Conservation (phyloP, 2,113 vertebrate genomes). For the Protobothrops flavoviridis region DNA sequence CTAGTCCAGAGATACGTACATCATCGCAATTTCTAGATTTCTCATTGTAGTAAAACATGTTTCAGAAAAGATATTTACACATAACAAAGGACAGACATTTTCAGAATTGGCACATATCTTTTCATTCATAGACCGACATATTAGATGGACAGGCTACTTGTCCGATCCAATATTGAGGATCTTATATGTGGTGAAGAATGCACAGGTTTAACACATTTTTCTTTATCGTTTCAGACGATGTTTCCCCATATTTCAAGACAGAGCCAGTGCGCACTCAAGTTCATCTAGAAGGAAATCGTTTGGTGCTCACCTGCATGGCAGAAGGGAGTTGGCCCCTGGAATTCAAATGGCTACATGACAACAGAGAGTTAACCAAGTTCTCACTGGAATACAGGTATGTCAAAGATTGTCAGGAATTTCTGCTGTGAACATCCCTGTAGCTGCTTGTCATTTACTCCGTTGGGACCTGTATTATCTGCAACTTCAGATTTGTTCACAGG, state of each 20-base stretch:
- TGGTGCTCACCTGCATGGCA: constrained; percentile 98
- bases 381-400: constrained; percentile 93
- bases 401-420: fast-evolving
- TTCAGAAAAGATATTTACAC: background rate
- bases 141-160: background rate
- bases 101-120: background rate
- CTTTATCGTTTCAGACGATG: constrained; percentile 78
- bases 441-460: constrained; percentile 2
- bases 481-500: background rate
- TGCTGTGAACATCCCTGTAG: background rate
- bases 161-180: background rate
- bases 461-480: constrained; percentile 2
- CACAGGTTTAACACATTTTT: background rate
- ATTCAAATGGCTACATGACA: constrained; percentile 97
- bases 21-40: background rate
- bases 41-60: background rate
- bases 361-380: constrained; percentile 89
- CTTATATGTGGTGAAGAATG: background rate
- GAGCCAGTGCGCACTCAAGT: constrained; percentile 92
- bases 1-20: background rate
- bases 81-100: background rate
- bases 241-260: constrained; percentile 96
- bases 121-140: background rate
- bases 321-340: constrained; percentile 98
- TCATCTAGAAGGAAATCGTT: constrained; percentile 93